Base-by-base conservation (phyloP, 2,113 vertebrate genomes). In the Callipepla squamata region DNA sequence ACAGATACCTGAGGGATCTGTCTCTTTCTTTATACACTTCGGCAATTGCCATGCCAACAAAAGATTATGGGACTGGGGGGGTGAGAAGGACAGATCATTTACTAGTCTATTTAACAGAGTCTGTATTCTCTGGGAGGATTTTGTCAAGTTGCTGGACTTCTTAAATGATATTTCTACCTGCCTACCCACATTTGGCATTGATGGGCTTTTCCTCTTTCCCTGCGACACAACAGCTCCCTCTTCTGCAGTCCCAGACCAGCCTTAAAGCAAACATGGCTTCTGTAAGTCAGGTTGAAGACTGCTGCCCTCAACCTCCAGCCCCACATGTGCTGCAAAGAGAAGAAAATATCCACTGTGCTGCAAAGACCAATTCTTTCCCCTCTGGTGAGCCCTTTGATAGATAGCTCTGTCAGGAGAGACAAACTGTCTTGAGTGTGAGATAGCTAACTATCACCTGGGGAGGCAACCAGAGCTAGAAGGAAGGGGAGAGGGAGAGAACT, bases 1-100 rank as follows among this genome's bases (percentile, higher is more conserved):
- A 95, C 89, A 96, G 91, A 88, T 78, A 96, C 82, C 87, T 73
- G 82, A 95, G 94, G 95, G 96, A 95, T 91, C 93, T 94, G 87
- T 94, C 93, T 95, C 82, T 91, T 94, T 94, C 85, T 91, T 92
- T 92, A 75, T 85, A 90, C 30, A 81, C 76, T 94, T 94, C 72
- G 87, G 89, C 89, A 91, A 95, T 72, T 90, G 69, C 82, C 68
- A 73, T 88, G 68, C 76, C 76, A 82, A 87, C 92, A 92, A 91
- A 93, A 84, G 67, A 93, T 92, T 93, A 90, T 86, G 94, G 90
- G 82, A 83, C 2, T 32, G 45, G 66, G 25, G 45, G 74, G 23
- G 45, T 0, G 16, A 89, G 69, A 83, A 83, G 73, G 68, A 91
- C 44, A 84, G 30, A 93, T 89, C 87, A 88, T 89, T 95, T 83